Percentiles rank a stretch among this genome's conserved stretches.
Evolutionary conservation across 2,797 vertebrate species (phyloP).

Genomic region (Anableps anableps): DNA sequence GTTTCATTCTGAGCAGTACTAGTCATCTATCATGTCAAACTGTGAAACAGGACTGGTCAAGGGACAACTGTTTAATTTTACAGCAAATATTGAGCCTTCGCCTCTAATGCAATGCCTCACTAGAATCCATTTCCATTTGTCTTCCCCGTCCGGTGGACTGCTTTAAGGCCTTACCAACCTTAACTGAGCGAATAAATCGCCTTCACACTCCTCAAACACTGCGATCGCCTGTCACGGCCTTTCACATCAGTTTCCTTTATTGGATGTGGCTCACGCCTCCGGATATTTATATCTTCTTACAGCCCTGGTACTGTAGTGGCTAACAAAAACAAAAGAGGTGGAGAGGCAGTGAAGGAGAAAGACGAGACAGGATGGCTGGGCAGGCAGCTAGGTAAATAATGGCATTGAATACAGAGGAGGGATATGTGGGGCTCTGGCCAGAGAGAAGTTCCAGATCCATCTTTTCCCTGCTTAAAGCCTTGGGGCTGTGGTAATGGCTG

Average conservation of each 20-base stretch:
- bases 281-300: slow-evolving; percentile 78
- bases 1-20: background rate
- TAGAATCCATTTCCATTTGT: slow-evolving; percentile 57
- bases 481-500: slow-evolving; percentile 74
- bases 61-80: slow-evolving; percentile 17
- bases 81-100: slow-evolving; percentile 11
- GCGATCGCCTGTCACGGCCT: slow-evolving; percentile 73
- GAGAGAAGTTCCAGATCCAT: slow-evolving; percentile 75
- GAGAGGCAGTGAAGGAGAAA: slow-evolving; percentile 53
- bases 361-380: slow-evolving; percentile 39
- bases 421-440: slow-evolving; percentile 66
- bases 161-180: slow-evolving; percentile 63
- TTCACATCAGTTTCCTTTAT: slow-evolving; percentile 76
- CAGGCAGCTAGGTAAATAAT: slow-evolving; percentile 67
- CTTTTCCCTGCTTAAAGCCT: slow-evolving; percentile 75
- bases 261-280: slow-evolving; percentile 72
- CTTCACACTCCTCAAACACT: slow-evolving; percentile 66
- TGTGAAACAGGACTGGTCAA: slow-evolving; percentile 7
- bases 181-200: slow-evolving; percentile 74
- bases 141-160: slow-evolving; percentile 59
- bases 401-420: slow-evolving; percentile 75
- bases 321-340: slow-evolving; percentile 51
- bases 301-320: slow-evolving; percentile 54
- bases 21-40: background rate
- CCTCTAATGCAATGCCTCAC: slow-evolving; percentile 31